These are phyloP conservation scores for Urocyon cinereoargenteus DNA, from an alignment of 2,797 vertebrate species.

Conservation along the genomic window DNA sequence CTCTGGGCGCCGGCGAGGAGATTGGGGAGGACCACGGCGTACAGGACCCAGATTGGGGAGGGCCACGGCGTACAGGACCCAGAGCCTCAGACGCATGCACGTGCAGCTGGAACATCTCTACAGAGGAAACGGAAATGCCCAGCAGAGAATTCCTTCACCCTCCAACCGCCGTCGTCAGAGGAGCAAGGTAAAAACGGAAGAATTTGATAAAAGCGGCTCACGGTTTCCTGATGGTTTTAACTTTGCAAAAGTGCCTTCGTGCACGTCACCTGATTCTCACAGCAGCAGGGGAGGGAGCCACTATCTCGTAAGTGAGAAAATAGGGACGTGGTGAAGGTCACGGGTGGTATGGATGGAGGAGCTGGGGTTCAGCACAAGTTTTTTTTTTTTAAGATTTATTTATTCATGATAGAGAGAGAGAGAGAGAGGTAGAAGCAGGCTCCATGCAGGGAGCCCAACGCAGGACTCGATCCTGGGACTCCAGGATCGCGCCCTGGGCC, in stretches of 20 bases:
- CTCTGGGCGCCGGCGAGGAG: neutral
- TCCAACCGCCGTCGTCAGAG: neutral
- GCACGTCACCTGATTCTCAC: neutral
- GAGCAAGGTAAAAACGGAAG: neutral
- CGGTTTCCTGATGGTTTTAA: conserved; percentile 6
- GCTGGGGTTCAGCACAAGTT: neutral
- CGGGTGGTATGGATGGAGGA: neutral
- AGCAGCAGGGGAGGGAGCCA: neutral
- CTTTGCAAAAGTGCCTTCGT: conserved; percentile 43
- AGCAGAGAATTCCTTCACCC: neutral
- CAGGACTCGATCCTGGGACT: no score
- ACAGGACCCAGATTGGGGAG: neutral
- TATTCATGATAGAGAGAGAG: no score
- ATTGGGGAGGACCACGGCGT: neutral
- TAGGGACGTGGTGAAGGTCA: neutral
- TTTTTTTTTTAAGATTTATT: neutral
- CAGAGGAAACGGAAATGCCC: neutral
- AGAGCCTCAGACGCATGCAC: neutral
- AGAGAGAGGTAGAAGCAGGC: no score
- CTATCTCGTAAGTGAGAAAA: neutral
- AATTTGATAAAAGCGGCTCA: conserved; percentile 54
- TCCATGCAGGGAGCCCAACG: no score
- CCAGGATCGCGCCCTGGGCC: no score
- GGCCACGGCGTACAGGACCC: neutral
- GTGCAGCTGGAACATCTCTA: neutral